Conservation (phyloP, 2,888 invertebrate genomes). For the Gibbula magus region DNA sequence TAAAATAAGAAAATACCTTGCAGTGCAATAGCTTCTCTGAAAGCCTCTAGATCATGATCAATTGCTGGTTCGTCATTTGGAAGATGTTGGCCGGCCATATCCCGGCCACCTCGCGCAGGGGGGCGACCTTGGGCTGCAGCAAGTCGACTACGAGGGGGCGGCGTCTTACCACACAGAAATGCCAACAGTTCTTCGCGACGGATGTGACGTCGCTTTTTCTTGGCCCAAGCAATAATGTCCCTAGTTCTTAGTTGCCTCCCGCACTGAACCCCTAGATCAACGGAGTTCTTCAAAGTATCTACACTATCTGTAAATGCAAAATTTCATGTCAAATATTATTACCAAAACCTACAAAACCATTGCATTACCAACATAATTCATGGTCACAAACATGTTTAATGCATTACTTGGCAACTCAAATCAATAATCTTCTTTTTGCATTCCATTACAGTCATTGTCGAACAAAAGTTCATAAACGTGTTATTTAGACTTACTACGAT, state of each 20-base stretch:
- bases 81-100: conserved; percentile 56
- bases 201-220: conserved; percentile 83
- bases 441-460: too few species aligned
- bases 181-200: conserved; percentile 85
- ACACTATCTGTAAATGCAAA: conserved; percentile 80
- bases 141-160: conserved; percentile 13
- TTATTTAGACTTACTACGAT: too few species aligned
- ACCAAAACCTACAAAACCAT: neutral
- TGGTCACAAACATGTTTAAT: neutral
- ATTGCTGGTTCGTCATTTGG: conserved; percentile 77
- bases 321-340: neutral
- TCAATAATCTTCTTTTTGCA: too few species aligned
- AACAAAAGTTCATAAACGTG: too few species aligned
- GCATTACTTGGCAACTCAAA: too few species aligned
- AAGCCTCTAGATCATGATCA: conserved; percentile 83
- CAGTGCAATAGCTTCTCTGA: conserved; percentile 84
- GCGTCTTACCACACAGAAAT: conserved; percentile 81
- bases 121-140: conserved; percentile 11
- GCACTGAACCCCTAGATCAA: conserved; percentile 83
- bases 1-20: conserved; percentile 76
- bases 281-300: conserved; percentile 82
- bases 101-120: conserved; percentile 35
- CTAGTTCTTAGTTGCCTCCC: conserved; percentile 85
- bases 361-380: neutral
- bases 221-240: conserved; percentile 86